Conservation (phyloP, 2,797 vertebrate species). For the Champsocephalus gunnari region DNA sequence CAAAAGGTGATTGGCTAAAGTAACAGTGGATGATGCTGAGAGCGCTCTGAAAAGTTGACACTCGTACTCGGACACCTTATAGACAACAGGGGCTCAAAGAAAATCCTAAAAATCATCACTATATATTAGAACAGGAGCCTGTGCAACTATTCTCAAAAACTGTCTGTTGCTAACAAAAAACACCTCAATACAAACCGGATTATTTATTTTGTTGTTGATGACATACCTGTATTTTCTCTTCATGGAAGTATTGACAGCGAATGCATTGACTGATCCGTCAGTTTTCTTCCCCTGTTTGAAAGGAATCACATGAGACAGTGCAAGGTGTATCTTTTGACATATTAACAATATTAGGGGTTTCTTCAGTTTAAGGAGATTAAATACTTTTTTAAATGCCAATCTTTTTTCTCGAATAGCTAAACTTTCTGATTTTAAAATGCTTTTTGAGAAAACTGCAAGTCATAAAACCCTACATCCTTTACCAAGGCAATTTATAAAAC, state of each 20-base stretch:
- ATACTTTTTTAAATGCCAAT: too few species aligned
- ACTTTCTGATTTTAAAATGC: too few species aligned
- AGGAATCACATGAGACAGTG: not conserved
- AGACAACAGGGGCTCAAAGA: conserved; percentile 3
- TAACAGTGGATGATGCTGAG: conserved; percentile 62
- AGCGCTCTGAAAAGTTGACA: conserved; percentile 54
- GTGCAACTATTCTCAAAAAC: not conserved
- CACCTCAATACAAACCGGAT: not conserved
- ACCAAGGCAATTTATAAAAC: too few species aligned
- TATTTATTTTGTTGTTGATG: not conserved
- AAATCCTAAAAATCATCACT: not conserved
- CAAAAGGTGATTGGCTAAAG: conserved; percentile 82
- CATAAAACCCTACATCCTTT: too few species aligned
- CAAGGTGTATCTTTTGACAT: not conserved
- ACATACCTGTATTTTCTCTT: conserved; percentile 97
- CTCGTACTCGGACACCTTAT: conserved; percentile 33
- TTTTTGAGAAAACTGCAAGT: too few species aligned
- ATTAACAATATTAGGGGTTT: not conserved
- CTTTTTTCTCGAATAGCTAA: too few species aligned
- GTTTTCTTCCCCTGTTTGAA: conserved; percentile 91
- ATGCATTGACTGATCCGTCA: conserved; percentile 91
- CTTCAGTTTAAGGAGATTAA: too few species aligned
- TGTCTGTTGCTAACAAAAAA: not conserved
- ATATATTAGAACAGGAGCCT: not conserved
- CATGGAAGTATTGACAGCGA: conserved; percentile 93